Percentiles rank a stretch among this genome's conserved stretches.
Conservation (phyloP, 2,888 invertebrate species). For the Itoplectis maculator region DNA sequence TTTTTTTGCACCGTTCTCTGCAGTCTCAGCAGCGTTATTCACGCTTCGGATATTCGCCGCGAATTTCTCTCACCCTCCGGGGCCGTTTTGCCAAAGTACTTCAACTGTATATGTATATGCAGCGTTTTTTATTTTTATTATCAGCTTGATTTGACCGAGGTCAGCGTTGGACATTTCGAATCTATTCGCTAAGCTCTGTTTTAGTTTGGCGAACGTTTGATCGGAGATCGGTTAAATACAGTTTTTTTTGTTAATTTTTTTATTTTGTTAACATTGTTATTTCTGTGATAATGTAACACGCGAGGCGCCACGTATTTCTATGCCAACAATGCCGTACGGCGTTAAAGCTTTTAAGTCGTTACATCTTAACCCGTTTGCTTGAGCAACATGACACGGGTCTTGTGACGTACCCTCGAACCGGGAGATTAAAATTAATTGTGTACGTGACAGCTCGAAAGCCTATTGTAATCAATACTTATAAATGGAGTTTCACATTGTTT, state of each 20-base stretch:
- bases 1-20: slow-evolving; percentile 15
- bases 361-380: not conserved
- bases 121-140: too few relatives aligned
- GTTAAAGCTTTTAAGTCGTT: not conserved
- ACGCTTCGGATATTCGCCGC: slow-evolving; percentile 29
- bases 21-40: slow-evolving; percentile 26
- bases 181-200: too few relatives aligned
- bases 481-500: not conserved
- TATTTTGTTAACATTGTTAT: too few relatives aligned
- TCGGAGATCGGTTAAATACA: too few relatives aligned
- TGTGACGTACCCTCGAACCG: not conserved
- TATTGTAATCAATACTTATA: not conserved
- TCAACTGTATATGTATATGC: not conserved
- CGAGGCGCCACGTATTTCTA: too few relatives aligned
- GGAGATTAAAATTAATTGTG: slow-evolving; percentile 11
- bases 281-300: too few relatives aligned
- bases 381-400: not conserved
- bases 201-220: too few relatives aligned
- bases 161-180: too few relatives aligned
- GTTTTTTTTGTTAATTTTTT: too few relatives aligned
- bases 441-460: slow-evolving; percentile 4
- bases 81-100: not conserved
- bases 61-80: slow-evolving; percentile 13
- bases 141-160: too few relatives aligned
- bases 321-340: not conserved